Evolutionary conservation across 2,888 invertebrate species (phyloP), one percentile per base, ranked within the genome.

Genomic region (Hanleya hanleyi): DNA sequence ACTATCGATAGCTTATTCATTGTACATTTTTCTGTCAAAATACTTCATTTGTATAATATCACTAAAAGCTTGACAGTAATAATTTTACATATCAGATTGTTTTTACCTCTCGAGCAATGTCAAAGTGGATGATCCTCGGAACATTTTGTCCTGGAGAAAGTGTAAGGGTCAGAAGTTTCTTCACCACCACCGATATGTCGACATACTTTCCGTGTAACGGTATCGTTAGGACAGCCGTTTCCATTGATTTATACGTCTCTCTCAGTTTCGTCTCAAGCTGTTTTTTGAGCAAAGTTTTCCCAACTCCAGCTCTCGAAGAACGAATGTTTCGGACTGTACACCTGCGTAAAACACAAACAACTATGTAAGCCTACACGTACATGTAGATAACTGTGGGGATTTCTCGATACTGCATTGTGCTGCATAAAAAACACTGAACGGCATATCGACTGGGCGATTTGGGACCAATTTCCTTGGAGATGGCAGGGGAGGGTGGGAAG

Each of bases 281-380:
- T 36, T 78, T 69, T 64, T 78, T 82, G 69, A 77, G 81, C 67
- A 86, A 64, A 1, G 81, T 79, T 71, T 87, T 87, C 0, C 87
- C 87, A 37, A 84, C 83, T 6, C 86, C 87, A 4, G 87, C 83
- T 62, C 83, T 75, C 74, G 75, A 76, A 1, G 87, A 87, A 36
- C 80, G 81, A 2, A 87, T 79, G 22, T 86, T 67, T 38, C 86
- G 74, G 2, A 84, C 86, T 65, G 73, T 74, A 35, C 79, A 82
- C 0, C 87, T 86, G 51, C 4, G 64, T n/a, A 68, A 41, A 9
- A 33, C 26, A 69, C n/a, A 41, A n/a, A 15, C 26, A 12, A 67
- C 5, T 15, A 29, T 15, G 15, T 15, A 57, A 26, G 12, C 33
- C 22, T 62, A n/a, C n/a, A n/a, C n/a, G n/a, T n/a, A n/a, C n/a